phyloP scores from a whole-genome alignment of 2,888 invertebrate genomes.

The Punctoribates punctum region DNA sequence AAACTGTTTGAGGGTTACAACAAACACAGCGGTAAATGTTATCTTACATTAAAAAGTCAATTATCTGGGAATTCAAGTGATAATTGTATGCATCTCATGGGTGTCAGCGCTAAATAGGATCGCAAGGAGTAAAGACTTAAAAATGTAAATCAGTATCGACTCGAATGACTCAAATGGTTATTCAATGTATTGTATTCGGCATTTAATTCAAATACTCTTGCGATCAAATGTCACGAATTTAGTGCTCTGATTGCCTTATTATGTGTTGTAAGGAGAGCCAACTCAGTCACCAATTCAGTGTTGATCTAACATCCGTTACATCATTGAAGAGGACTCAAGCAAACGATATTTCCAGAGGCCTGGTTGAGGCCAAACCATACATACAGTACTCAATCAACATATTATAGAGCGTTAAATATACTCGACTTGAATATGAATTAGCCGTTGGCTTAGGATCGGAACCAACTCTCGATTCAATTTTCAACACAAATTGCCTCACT shows the following conservation, averaged over 20 bases:
- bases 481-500: slow-evolving; percentile 27
- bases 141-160: slow-evolving; percentile 29
- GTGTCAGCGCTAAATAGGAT: slow-evolving; percentile 9
- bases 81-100: slow-evolving; percentile 34
- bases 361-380: neutral
- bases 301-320: slow-evolving; percentile 40
- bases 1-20: neutral
- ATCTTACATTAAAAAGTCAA: neutral
- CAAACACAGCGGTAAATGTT: neutral
- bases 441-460: slow-evolving; percentile 4
- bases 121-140: neutral
- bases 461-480: slow-evolving; percentile 29
- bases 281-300: slow-evolving; percentile 22
- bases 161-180: neutral
- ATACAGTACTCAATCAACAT: slow-evolving; percentile 11
- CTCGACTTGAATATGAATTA: slow-evolving; percentile 27
- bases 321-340: slow-evolving; percentile 5
- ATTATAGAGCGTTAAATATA: slow-evolving; percentile 26
- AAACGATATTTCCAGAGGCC: slow-evolving; percentile 34
- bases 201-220: slow-evolving; percentile 23
- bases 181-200: neutral
- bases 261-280: neutral
- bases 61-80: neutral
- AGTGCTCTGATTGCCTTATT: slow-evolving; percentile 38
- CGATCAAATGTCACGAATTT: slow-evolving; percentile 40